Evolutionary conservation across 2,113 vertebrate genomes (phyloP), one percentile per base, ranked within the genome.

Genomic region (Erythrocercus mccallii): DNA sequence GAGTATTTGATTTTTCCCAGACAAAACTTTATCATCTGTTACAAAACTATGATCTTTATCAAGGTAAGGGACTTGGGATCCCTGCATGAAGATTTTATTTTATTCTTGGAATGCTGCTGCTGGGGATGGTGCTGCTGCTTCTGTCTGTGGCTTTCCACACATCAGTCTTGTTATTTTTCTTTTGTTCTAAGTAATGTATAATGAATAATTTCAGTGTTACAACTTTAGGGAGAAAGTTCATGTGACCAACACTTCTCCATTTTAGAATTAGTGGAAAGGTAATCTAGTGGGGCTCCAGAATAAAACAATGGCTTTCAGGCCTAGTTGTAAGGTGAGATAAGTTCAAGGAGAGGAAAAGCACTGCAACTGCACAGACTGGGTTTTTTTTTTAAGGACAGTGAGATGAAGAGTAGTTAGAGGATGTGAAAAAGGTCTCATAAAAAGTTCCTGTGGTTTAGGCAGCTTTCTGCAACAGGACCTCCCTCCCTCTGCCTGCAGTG

Each of bases 1-100:
- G 12, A 78, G 60, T 94, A 74, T 95, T 62, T 97, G 95, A 96
- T 69, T 78, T 45, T 45, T 15, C 13, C 35, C 24, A 91, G 45
- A 83, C 18, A 88, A 87, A 87, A 88, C 7, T 86, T 80, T 35
- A 78, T 94, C 84, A 94, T 82, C 93, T 96, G 68, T 68, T 79
- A 88, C 42, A 89, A 87, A 84, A 92, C 54, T 57, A 51, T 88
- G 71, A 73, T 33, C 42, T 72, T 81, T 80, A 58, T 22, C 70
- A 53, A 89, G n/a, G 37, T 90, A 70, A 94, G 61, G 20, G 58
- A 79, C 12, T 65, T 72, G 31, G 12, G n/a, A 58, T 87, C 27
- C 40, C 45, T 74, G 38, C 25, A 68, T 5, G 14, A 44, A 42
- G 15, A 44, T 78, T 69, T 71, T 40, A 19, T 69, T 83, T 71